A percentile compares a stretch with the other conserved stretches of the same genome.
These are phyloP conservation scores for Synergus gifuensis DNA, from an alignment of 2,888 invertebrate species.

Conservation along the genomic window DNA sequence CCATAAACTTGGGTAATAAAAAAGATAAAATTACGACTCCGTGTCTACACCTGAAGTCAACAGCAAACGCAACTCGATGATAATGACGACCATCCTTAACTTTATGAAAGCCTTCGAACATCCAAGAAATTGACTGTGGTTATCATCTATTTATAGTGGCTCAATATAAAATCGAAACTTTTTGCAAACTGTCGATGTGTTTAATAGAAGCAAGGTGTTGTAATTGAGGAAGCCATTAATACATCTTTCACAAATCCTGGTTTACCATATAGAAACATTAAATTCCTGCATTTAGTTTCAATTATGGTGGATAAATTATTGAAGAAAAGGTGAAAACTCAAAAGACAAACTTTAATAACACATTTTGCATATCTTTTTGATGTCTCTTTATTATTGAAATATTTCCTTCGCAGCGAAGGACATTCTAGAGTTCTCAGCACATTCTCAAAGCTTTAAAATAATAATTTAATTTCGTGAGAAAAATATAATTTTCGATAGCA, in stretches of 20 bases:
- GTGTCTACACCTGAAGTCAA: constrained; percentile 25
- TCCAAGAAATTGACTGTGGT: constrained; percentile 21
- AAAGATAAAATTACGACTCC: constrained; percentile 37
- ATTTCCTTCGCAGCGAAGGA: background rate
- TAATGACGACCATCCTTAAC: constrained; percentile 36
- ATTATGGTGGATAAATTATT: background rate
- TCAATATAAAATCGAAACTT: background rate
- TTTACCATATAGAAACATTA: background rate
- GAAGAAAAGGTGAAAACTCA: background rate
- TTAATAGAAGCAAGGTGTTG: background rate
- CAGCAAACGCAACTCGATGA: constrained; percentile 29
- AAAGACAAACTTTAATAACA: no score
- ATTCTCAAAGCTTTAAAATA: background rate
- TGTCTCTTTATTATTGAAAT: background rate
- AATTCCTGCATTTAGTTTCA: background rate
- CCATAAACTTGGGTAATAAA: constrained; percentile 26
- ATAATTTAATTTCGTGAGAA: background rate
- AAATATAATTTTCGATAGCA: background rate
- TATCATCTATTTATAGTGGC: background rate
- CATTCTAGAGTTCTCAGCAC: no score
- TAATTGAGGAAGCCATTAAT: background rate
- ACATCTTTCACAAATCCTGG: background rate
- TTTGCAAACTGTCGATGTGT: no score
- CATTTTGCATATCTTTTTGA: background rate
- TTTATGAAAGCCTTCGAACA: constrained; percentile 12